phyloP scores from a whole-genome alignment of 2,888 invertebrate species.

The Drosophila fungiperda region DNA sequence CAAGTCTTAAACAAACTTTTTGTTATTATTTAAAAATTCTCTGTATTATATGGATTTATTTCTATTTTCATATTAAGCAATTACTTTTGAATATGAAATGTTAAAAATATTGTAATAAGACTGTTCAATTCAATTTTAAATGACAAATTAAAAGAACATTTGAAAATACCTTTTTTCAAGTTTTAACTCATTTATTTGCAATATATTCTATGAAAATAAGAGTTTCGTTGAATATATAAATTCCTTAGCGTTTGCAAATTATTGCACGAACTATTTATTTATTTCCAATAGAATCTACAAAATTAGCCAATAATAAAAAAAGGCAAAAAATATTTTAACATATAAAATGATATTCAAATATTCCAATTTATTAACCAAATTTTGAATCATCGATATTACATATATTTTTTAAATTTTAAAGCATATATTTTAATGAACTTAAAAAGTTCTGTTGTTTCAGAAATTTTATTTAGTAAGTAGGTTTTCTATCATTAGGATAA shows the following conservation, averaged over 20 bases:
- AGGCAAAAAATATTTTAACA: background rate
- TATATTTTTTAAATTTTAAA: background rate
- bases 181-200: background rate
- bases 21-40: background rate
- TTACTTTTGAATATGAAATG: background rate
- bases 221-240: background rate
- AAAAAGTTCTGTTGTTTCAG: background rate
- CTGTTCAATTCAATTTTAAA: background rate
- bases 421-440: background rate
- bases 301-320: background rate
- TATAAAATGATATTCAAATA: background rate
- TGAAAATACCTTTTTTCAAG: background rate
- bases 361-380: background rate
- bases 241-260: background rate
- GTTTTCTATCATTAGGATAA: background rate
- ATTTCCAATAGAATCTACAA: background rate
- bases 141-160: background rate
- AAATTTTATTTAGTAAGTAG: background rate
- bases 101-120: accelerated
- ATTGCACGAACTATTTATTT: background rate
- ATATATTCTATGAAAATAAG: background rate
- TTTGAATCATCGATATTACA: background rate
- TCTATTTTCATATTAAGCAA: background rate
- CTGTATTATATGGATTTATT: background rate
- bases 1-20: background rate